These are phyloP conservation scores for Cotesia vestalis DNA, from an alignment of 1,140 invertebrate species.

Conservation along the genomic window DNA sequence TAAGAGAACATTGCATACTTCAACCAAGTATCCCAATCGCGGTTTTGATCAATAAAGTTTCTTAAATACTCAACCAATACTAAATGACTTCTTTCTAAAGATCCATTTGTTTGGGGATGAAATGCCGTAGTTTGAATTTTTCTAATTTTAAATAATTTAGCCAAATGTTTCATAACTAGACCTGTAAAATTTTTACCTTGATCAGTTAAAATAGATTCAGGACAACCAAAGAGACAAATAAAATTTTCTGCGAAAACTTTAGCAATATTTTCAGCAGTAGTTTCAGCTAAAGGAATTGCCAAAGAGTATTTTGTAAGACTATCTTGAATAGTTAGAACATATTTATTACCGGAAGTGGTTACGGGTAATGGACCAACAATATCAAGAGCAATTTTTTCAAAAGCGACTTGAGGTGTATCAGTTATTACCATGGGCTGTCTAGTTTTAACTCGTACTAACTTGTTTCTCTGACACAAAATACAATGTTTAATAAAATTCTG, in stretches of 20 bases:
- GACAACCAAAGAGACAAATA: constrained; percentile 46
- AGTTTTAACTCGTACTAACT: constrained; percentile 44
- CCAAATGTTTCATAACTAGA: constrained; percentile 45
- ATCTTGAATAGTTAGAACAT: constrained; percentile 51
- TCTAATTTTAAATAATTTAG: constrained; percentile 41
- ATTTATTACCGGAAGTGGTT: constrained; percentile 46
- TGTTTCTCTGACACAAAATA: constrained; percentile 52
- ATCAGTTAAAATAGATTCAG: constrained; percentile 50
- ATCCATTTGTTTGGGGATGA: constrained; percentile 46
- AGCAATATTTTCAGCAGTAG: constrained; percentile 46
- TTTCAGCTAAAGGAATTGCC: constrained; percentile 41
- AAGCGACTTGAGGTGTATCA: constrained; percentile 39
- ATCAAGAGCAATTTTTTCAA: constrained; percentile 45
- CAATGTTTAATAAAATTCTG: constrained; percentile 51
- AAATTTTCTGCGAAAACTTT: constrained; percentile 41
- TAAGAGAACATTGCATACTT: constrained; percentile 39
- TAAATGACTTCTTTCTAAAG: constrained; percentile 42
- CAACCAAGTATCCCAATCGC: constrained; percentile 56
- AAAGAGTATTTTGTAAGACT: constrained; percentile 48
- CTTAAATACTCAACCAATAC: constrained; percentile 44
- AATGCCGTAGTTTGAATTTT: constrained; percentile 43
- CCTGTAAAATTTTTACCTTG: constrained; percentile 48
- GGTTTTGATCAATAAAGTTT: constrained; percentile 41
- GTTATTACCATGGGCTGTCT: constrained; percentile 47
- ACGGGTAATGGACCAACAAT: constrained; percentile 48